Base-by-base conservation (phyloP, 1,140 invertebrate genomes). In the Macrobrachium nipponense region DNA sequence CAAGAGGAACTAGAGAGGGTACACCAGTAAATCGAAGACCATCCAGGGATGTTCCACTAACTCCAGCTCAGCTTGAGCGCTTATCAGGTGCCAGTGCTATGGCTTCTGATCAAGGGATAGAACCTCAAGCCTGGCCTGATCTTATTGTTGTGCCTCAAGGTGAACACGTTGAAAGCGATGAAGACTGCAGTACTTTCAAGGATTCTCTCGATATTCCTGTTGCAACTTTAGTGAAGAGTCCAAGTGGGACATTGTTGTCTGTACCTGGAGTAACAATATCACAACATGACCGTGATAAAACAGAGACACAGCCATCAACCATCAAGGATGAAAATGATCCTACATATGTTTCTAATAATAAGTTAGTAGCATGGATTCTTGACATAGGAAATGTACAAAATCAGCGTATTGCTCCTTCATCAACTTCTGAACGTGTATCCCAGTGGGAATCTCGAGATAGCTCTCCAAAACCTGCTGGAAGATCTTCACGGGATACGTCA, bases 41-140 rank as follows among this genome's bases (percentile, higher is more conserved):
- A 14, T 87, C 85, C 18, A 76, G 85, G 20, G 85, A 87, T 81
- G 85, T 87, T 73, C 79, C 79, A n/a, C 79, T 87, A 62, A 87
- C 18, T 60, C 79, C 43, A 20, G 15, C 61, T 60, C 85, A 87
- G 72, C 20, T 81, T 20, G 85, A 87, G 10, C 70, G 79, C 5
- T 18, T 87, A 20, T 44, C 44, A 27, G 44, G 27, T 23, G 78
- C 68, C 18, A 58, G 68, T 76, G 70, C 43, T 15, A 6, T 76
- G 17, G 59, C n/a, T 27, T 76, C n/a, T 58, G 82, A 84, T 15
- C 75, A 15, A 66, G 23, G n/a, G 12, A 8, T 36, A 14, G 59
- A 75, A 66, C 7, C 75, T 12, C 85, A 87, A 68, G 80, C 75
- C 10, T 87, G 85, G 85, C 85, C 85, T 58, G 85, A 87, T n/a